phyloP scores from a whole-genome alignment of 1,140 invertebrate genomes.

The Centruroides vittatus region DNA sequence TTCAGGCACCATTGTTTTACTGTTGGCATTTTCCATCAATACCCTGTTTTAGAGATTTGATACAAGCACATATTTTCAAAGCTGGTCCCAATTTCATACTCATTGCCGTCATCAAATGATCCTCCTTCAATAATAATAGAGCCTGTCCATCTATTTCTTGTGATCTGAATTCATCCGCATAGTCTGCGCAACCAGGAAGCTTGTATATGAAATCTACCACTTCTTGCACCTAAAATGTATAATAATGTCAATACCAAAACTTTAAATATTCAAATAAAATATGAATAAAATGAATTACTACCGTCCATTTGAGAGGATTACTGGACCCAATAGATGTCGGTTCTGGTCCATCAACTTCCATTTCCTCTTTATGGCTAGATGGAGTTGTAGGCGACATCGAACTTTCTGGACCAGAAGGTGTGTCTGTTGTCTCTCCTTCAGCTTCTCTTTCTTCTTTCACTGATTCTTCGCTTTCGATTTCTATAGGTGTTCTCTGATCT shows the following conservation, averaged over 20 bases:
- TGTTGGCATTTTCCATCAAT: too few species aligned
- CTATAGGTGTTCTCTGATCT: not conserved
- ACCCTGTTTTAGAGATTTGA: constrained; percentile 38
- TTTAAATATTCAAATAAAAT: too few species aligned
- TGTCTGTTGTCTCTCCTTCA: constrained; percentile 5
- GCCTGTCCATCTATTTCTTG: constrained; percentile 95
- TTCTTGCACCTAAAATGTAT: constrained; percentile 28
- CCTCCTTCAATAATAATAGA: constrained; percentile 80
- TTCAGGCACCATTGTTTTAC: too few species aligned
- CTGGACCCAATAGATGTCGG: too few species aligned
- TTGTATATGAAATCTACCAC: constrained; percentile 68
- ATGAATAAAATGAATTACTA: too few species aligned
- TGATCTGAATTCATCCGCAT: constrained; percentile 85
- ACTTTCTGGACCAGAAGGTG: constrained; percentile 12
- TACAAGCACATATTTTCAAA: constrained; percentile 80
- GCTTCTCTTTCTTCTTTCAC: constrained; percentile 7
- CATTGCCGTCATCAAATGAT: constrained; percentile 88
- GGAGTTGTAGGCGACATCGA: constrained; percentile 16
- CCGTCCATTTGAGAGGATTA: too few species aligned
- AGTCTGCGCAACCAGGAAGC: constrained; percentile 74
- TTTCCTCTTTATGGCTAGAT: constrained; percentile 10
- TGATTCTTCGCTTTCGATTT: not conserved
- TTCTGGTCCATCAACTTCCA: constrained; percentile 3
- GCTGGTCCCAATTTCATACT: constrained; percentile 89
- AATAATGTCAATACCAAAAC: too few species aligned